Percentiles rank a stretch among this genome's conserved stretches.
Conservation (phyloP, 2,113 vertebrate genomes). For the Trematocara marginatum region DNA sequence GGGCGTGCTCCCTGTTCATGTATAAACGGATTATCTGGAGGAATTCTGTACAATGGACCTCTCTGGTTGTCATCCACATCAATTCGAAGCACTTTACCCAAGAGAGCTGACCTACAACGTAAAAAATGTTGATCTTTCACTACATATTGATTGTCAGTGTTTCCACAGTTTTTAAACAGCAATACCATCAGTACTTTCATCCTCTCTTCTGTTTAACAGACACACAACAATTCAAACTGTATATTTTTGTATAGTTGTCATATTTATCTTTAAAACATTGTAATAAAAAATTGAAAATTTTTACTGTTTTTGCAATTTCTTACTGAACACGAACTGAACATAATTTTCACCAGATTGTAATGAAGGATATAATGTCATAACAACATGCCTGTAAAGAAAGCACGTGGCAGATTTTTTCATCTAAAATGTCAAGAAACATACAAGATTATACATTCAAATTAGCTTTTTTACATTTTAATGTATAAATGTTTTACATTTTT, state of each 20-base stretch:
- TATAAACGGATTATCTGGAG: constrained; percentile 86
- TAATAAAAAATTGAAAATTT: neutral
- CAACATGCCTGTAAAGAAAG: neutral
- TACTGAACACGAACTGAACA: neutral
- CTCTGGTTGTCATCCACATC: constrained; percentile 80
- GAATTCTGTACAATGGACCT: constrained; percentile 83
- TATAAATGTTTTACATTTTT: neutral
- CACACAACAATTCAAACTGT: neutral
- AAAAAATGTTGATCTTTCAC: neutral
- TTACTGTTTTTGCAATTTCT: neutral
- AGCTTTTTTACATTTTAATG: neutral
- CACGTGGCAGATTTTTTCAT: neutral
- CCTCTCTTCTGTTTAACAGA: neutral
- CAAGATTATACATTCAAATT: neutral
- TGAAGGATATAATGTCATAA: neutral
- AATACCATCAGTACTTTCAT: neutral
- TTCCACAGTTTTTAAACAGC: neutral
- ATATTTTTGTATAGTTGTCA: neutral
- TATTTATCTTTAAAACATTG: neutral
- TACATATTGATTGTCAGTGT: neutral
- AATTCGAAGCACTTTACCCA: constrained; percentile 93
- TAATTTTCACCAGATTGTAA: neutral
- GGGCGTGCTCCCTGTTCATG: constrained; percentile 76
- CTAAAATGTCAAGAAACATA: neutral
- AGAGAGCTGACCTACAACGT: constrained; percentile 79